These are phyloP conservation scores for Clinocottus analis DNA, from an alignment of 2,113 vertebrate genomes.

Conservation along the genomic window DNA sequence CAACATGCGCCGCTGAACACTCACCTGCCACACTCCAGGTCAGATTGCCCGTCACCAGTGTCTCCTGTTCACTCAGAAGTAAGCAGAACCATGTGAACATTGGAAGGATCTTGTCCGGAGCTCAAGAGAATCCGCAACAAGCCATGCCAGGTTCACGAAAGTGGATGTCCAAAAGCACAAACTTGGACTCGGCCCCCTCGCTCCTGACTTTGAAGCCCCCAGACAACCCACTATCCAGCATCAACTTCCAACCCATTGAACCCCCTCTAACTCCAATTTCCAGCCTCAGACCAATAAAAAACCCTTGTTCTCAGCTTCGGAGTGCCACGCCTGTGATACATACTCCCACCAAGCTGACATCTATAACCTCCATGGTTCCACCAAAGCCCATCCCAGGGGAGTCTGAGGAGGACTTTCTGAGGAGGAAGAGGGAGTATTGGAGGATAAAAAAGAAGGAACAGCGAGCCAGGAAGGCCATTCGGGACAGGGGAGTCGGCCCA, in stretches of 20 bases:
- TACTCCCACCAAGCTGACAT: background rate
- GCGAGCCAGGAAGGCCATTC: conserved; percentile 81
- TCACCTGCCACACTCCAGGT: conserved; percentile 41
- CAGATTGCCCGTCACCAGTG: conserved; percentile 37
- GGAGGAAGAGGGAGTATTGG: conserved; percentile 84
- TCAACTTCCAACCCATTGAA: conserved; percentile 63
- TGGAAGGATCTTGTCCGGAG: background rate
- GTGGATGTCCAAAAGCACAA: conserved; percentile 35
- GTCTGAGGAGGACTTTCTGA: conserved; percentile 77
- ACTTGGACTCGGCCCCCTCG: conserved; percentile 11
- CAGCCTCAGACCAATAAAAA: conserved; percentile 24
- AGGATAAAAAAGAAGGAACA: conserved; percentile 86
- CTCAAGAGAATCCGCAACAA: conserved; percentile 3
- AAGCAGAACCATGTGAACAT: background rate
- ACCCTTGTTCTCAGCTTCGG: conserved; percentile 22
- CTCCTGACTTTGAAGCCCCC: conserved; percentile 50
- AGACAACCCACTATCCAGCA: conserved; percentile 70
- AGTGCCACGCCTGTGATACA: background rate
- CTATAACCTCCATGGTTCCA: conserved; percentile 51
- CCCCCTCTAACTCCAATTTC: conserved; percentile 18
- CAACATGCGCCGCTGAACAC: conserved; percentile 18
- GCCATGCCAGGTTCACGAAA: conserved; percentile 9
- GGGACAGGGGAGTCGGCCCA: conserved; percentile 46
- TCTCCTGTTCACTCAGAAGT: conserved; percentile 6
- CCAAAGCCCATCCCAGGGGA: conserved; percentile 72